Evolutionary conservation across 2,113 vertebrate species (phyloP).

Genomic region (Pterophyllum scalare): DNA sequence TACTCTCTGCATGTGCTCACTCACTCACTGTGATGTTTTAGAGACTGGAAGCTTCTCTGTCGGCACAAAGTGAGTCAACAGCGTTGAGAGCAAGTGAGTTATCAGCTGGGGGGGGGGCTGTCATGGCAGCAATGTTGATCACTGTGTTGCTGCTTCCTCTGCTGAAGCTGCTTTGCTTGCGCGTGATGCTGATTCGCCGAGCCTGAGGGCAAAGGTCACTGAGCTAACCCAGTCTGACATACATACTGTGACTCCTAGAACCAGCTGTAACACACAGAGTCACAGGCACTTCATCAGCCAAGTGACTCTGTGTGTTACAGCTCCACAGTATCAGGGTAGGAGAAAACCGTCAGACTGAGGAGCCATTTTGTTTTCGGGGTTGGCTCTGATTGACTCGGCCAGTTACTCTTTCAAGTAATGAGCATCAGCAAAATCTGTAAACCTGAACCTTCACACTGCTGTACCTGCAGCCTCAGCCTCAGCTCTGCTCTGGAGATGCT

Average conservation of each 20-base stretch:
- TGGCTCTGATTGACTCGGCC: neutral
- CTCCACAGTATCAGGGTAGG: accelerated
- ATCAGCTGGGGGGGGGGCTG: neutral
- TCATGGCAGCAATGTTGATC: constrained; percentile 43
- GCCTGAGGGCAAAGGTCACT: constrained; percentile 45
- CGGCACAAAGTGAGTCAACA: neutral
- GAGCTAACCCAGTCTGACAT: constrained; percentile 46
- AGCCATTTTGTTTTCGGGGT: neutral
- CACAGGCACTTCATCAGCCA: neutral
- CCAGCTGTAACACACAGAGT: constrained; percentile 17
- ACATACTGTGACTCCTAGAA: constrained; percentile 17
- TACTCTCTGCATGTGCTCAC: too few relatives aligned
- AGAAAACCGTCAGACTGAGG: neutral
- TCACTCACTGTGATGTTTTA: accelerated
- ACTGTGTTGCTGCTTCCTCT: constrained; percentile 37
- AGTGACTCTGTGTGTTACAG: neutral
- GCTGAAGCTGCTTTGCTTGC: constrained; percentile 33
- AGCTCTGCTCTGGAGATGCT: neutral
- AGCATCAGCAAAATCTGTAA: neutral
- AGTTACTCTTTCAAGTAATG: neutral
- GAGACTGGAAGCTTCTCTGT: neutral
- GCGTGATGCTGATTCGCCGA: constrained; percentile 24
- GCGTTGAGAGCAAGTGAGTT: neutral
- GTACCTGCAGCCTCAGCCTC: neutral
- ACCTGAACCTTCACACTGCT: neutral